Evolutionary conservation across 2,797 vertebrate genomes (phyloP).

Genomic region (Galaxias olidus): DNA sequence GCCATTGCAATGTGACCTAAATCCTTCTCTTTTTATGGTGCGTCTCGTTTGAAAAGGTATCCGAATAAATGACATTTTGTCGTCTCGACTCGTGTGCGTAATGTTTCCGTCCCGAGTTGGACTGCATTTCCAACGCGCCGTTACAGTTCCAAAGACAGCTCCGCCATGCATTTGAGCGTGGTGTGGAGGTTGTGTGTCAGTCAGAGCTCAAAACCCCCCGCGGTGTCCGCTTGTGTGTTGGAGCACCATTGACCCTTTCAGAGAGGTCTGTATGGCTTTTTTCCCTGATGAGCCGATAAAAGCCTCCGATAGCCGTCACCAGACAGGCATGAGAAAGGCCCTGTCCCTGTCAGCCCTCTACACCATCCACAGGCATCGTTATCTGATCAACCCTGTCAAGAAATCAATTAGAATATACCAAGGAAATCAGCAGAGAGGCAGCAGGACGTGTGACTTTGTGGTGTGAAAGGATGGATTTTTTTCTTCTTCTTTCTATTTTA

Average conservation of each 20-base stretch:
- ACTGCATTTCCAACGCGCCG: too few species aligned
- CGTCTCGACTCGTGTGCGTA: too few species aligned
- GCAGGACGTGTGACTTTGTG: constrained; percentile 27
- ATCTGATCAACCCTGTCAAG: constrained; percentile 64
- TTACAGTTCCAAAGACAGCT: too few species aligned
- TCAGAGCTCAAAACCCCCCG: constrained; percentile 51
- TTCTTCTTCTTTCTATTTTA: too few species aligned
- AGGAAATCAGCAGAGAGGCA: constrained; percentile 16
- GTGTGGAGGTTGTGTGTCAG: too few species aligned
- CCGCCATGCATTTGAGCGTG: too few species aligned
- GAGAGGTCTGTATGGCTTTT: constrained; percentile 29
- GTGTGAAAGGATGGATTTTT: not conserved
- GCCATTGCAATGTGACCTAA: too few species aligned
- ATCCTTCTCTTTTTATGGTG: too few species aligned
- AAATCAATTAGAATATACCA: constrained; percentile 59
- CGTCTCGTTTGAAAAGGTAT: too few species aligned
- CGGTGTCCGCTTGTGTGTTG: constrained; percentile 37
- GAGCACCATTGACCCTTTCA: constrained; percentile 54
- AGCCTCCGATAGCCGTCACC: constrained; percentile 53
- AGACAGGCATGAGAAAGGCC: constrained; percentile 49
- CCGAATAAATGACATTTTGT: too few species aligned
- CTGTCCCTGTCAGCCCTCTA: constrained; percentile 44
- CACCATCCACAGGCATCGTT: constrained; percentile 42
- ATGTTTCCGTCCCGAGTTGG: too few species aligned
- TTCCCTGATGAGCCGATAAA: constrained; percentile 51